A percentile compares a stretch with the other conserved stretches of the same genome.
Conservation (phyloP, 2,888 invertebrate genomes). For the Pyrrhia umbra region DNA sequence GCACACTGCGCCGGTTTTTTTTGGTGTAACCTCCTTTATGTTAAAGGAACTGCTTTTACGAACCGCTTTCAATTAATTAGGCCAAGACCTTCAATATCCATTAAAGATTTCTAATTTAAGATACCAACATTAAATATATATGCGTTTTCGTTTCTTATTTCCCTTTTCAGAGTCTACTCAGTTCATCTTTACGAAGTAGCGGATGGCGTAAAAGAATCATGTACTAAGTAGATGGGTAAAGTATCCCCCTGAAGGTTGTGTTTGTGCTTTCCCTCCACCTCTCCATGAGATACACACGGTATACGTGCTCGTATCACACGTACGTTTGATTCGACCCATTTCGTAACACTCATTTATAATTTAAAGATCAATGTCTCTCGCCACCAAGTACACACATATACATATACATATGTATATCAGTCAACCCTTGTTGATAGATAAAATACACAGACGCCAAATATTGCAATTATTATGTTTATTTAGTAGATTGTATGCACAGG, state of each 20-base stretch:
- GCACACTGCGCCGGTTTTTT: no score
- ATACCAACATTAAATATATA: neutral
- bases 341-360: constrained; percentile 76
- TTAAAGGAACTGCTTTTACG: constrained; percentile 22
- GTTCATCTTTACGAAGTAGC: constrained; percentile 8
- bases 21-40: constrained; percentile 28
- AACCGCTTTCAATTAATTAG: constrained; percentile 42
- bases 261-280: constrained; percentile 50
- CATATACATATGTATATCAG: constrained; percentile 12
- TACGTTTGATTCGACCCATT: constrained; percentile 70
- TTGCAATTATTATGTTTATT: constrained; percentile 12
- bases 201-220: constrained; percentile 24
- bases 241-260: constrained; percentile 49
- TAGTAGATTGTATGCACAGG: constrained; percentile 22
- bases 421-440: constrained; percentile 32
- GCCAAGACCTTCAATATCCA: constrained; percentile 26
- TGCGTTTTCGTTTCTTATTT: constrained; percentile 15
- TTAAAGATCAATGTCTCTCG: constrained; percentile 68
- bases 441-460: constrained; percentile 4
- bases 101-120: constrained; percentile 14
- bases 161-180: constrained; percentile 16
- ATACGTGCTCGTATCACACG: constrained; percentile 45
- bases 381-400: constrained; percentile 43
- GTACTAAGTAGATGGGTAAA: constrained; percentile 40
- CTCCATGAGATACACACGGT: constrained; percentile 37